A percentile compares a stretch with the other conserved stretches of the same genome.
Evolutionary conservation across 2,888 invertebrate species (phyloP).

Genomic region (Acanthoscelides obtectus): DNA sequence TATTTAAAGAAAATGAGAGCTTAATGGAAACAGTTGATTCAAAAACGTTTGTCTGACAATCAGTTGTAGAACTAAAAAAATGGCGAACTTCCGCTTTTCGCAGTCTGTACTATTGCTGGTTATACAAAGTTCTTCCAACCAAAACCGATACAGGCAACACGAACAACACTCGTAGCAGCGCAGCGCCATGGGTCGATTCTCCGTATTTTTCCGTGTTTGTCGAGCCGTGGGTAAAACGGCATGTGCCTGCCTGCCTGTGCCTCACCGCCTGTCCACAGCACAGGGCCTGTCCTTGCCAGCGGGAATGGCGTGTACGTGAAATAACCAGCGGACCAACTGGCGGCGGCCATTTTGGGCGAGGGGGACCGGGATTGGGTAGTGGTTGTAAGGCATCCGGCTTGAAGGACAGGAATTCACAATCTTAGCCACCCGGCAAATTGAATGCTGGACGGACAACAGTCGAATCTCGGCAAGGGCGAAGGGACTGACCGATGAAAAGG

Average conservation of each 20-base stretch:
- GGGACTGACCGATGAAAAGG: not conserved
- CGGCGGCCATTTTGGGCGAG: conserved; percentile 28
- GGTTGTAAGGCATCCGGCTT: not conserved
- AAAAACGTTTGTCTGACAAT: too few relatives aligned
- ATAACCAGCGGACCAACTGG: not conserved
- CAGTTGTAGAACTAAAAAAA: too few relatives aligned
- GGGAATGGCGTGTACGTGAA: not conserved
- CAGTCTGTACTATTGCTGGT: too few relatives aligned
- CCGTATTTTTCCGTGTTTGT: not conserved
- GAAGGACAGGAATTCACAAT: conserved; percentile 27
- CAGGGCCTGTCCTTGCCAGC: not conserved
- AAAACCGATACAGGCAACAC: too few relatives aligned
- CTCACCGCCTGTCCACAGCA: not conserved
- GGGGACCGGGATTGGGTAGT: conserved; percentile 27
- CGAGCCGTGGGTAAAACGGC: not conserved
- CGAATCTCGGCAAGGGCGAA: conserved; percentile 35
- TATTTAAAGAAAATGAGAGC: too few relatives aligned
- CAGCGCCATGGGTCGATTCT: not conserved
- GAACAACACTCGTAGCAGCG: not conserved
- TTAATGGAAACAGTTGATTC: too few relatives aligned
- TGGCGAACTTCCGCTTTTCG: too few relatives aligned
- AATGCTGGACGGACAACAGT: conserved; percentile 34
- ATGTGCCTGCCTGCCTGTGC: not conserved
- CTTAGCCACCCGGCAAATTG: conserved; percentile 35
- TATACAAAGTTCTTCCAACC: too few relatives aligned